Percentiles rank a stretch among this genome's conserved stretches.
phyloP scores from a whole-genome alignment of 2,797 vertebrate genomes.

The Macroramphosus scolopax region DNA sequence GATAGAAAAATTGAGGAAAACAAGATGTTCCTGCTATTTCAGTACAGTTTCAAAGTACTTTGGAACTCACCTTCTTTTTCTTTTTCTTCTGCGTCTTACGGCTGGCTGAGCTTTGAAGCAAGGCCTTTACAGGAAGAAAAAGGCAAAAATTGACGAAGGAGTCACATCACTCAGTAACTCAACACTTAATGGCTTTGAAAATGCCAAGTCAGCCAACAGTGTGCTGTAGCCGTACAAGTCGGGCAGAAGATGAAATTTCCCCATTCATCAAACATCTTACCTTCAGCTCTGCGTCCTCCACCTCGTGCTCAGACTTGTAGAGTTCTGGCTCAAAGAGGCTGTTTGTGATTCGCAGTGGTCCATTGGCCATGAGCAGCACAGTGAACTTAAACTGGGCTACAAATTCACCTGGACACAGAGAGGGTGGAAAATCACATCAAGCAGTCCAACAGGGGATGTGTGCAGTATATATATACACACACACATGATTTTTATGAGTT shows the following conservation, averaged over 20 bases:
- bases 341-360: conserved; percentile 92
- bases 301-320: conserved; percentile 91
- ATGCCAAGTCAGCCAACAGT: conserved; percentile 9
- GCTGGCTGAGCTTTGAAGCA: conserved; percentile 96
- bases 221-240: neutral
- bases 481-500: no score
- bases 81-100: conserved; percentile 98
- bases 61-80: conserved; percentile 93
- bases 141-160: conserved; percentile 3
- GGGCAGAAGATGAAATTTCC: no score
- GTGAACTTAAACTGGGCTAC: conserved; percentile 99
- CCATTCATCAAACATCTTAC: conserved; percentile 63
- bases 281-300: conserved; percentile 93
- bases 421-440: conserved; percentile 1
- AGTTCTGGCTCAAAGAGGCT: conserved; percentile 88
- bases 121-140: conserved; percentile 74
- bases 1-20: neutral
- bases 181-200: conserved; percentile 15
- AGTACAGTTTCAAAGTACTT: neutral
- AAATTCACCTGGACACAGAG: conserved; percentile 82
- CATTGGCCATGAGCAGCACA: conserved; percentile 94
- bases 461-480: no score
- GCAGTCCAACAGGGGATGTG: neutral
- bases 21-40: no score
- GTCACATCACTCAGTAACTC: conserved; percentile 3